These are phyloP conservation scores for Oophaga pumilio DNA, from an alignment of 2,113 vertebrate species.

Conservation along the genomic window DNA sequence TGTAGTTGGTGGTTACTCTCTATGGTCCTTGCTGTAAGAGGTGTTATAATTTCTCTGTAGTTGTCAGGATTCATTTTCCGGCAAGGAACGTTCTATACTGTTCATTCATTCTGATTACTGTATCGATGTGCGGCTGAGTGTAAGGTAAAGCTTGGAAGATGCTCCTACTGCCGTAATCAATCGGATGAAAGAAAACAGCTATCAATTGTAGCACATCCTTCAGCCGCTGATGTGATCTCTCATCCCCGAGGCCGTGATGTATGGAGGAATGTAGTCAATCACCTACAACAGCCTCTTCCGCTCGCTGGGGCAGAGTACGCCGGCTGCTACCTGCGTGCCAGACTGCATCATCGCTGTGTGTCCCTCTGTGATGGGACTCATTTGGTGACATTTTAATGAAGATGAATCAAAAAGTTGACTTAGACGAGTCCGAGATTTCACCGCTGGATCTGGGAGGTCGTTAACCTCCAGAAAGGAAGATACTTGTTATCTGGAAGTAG, in stretches of 20 bases:
- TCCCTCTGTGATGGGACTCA: constrained; percentile 25
- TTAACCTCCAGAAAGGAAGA: background rate
- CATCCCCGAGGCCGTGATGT: constrained; percentile 43
- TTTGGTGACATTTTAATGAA: background rate
- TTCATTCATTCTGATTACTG: constrained; percentile 54
- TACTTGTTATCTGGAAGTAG: background rate
- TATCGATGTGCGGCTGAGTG: constrained; percentile 30
- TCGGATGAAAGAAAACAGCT: constrained; percentile 50
- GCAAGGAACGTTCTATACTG: background rate
- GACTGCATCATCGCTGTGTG: constrained; percentile 32
- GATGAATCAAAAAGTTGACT: background rate
- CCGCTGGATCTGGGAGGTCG: background rate
- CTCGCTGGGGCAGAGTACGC: background rate
- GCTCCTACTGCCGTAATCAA: constrained; percentile 57
- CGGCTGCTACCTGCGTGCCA: background rate
- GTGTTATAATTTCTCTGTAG: constrained; percentile 13
- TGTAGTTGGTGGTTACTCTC: background rate
- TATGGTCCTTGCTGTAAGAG: background rate
- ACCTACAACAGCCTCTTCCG: constrained; percentile 31
- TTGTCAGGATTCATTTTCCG: constrained; percentile 42
- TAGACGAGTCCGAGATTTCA: background rate
- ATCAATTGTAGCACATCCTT: constrained; percentile 53
- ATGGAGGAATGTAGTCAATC: constrained; percentile 55
- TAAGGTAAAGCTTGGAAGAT: constrained; percentile 20
- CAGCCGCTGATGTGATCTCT: constrained; percentile 49